Evolutionary conservation across 1,140 invertebrate species (phyloP), one percentile per base, ranked within the genome.

Genomic region (Chironomus striatipennis): DNA sequence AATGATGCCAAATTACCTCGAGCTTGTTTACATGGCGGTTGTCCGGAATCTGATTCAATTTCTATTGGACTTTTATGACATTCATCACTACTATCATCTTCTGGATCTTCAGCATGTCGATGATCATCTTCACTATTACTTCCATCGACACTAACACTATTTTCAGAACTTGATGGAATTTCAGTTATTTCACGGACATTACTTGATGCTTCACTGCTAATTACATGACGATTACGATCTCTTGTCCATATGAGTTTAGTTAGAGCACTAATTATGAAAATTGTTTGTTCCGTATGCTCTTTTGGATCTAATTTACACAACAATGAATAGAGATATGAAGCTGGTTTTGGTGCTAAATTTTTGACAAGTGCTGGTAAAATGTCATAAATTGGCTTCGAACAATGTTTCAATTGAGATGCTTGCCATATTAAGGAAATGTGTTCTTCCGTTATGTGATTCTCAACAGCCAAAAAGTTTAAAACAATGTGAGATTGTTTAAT

Each of bases 401-500:
- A 97, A 81, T 98, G 95, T 81, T 98, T 98, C 42, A 97, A 83
- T 81, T 97, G 95, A 4, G 94, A 93, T 8, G 95, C 93, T 79
- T 91, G 90, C 95, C 95, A 98, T 70, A 98, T 95, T 34, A 93
- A 89, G 80, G 97, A 94, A 76, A 98, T 90, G 79, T 98, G 94
- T 76, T 95, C 93, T 72, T 93, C 90, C 0, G 92, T 95, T 17
- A 98, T 91, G 75, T 93, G 88, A 47, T 92, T 91, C 81, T 97
- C 94, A 82, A 95, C 91, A 0, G 95, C 95, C 21, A 98, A 83
- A 81, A 97, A 96, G 79, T 94, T 96, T 10, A 97, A 84, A 73
- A 97, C 91, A 76, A 96, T 91, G 80, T 97, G 95, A 77, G 94
- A 95, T 79, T 97, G 95, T 82, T 98, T 98, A 42, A 98, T 84